Evolutionary conservation across 1,140 invertebrate species (phyloP).

Genomic region (Tetramorium simillimum): DNA sequence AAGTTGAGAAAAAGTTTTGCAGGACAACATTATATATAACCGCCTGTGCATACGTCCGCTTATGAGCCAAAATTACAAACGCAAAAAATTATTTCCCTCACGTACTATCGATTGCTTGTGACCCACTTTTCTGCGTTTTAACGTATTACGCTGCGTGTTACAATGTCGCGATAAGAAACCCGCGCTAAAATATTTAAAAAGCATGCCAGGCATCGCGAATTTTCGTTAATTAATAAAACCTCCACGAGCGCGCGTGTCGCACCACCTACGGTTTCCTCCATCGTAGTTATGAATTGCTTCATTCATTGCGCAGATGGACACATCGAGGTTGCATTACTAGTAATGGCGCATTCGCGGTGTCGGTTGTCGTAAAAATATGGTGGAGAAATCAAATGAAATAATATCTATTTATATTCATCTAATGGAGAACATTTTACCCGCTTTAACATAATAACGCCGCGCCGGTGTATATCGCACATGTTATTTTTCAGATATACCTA

Average conservation of each 20-base stretch:
- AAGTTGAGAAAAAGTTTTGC: neutral
- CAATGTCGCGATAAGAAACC: slow-evolving; percentile 32
- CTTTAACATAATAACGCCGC: slow-evolving; percentile 4
- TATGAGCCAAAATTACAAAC: slow-evolving; percentile 14
- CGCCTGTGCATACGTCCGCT: neutral
- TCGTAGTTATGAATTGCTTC: slow-evolving; percentile 27
- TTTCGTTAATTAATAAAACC: slow-evolving; percentile 54
- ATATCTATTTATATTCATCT: slow-evolving; percentile 26
- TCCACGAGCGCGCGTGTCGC: neutral
- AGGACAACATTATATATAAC: neutral
- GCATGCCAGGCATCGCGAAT: slow-evolving; percentile 7
- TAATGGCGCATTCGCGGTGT: slow-evolving; percentile 3
- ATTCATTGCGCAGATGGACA: slow-evolving; percentile 1
- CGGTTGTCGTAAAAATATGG: neutral
- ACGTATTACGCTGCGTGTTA: slow-evolving; percentile 44
- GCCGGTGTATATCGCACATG: neutral
- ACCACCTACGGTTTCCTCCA: neutral
- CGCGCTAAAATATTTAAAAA: slow-evolving; percentile 50
- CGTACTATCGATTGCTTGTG: slow-evolving; percentile 42
- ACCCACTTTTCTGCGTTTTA: slow-evolving; percentile 40
- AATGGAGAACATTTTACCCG: slow-evolving; percentile 41
- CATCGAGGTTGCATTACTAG: slow-evolving; percentile 37
- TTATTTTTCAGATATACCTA: slow-evolving; percentile 42
- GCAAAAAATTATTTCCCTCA: slow-evolving; percentile 45
- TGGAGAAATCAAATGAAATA: slow-evolving; percentile 22